Evolutionary conservation across 2,888 invertebrate species (phyloP).

Genomic region (Spatulosminthurus flaviceps): DNA sequence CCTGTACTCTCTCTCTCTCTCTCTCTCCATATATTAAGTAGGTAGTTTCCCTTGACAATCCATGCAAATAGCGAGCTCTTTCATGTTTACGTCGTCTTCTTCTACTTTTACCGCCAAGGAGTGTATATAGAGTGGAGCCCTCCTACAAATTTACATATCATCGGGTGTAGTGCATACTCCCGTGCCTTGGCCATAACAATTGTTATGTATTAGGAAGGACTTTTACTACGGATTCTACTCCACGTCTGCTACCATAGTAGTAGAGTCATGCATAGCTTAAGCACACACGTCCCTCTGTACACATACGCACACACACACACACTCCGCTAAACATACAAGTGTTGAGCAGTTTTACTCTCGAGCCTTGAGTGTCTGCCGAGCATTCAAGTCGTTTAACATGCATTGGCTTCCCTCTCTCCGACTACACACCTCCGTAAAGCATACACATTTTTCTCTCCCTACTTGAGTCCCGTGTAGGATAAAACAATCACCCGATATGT

Average conservation of each 20-base stretch:
- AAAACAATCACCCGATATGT: neutral
- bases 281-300: conserved; percentile 31
- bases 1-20: too few species aligned
- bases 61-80: conserved; percentile 31
- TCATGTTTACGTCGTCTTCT: conserved; percentile 21
- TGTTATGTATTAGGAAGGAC: too few species aligned
- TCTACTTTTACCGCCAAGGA: neutral
- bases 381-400: conserved; percentile 26
- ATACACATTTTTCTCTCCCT: neutral
- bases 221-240: too few species aligned
- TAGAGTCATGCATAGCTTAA: neutral
- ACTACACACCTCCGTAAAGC: neutral
- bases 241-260: too few species aligned
- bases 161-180: too few species aligned
- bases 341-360: conserved; percentile 38
- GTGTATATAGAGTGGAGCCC: neutral
- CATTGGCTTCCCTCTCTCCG: neutral
- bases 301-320: conserved; percentile 21
- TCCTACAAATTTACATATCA: neutral
- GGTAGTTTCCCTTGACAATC: conserved; percentile 25
- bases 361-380: conserved; percentile 30
- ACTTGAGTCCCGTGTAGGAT: neutral
- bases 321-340: conserved; percentile 42
- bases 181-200: too few species aligned
- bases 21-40: too few species aligned